A percentile compares a stretch with the other conserved stretches of the same genome.
phyloP scores from a whole-genome alignment of 2,888 invertebrate species.

The Amphipyra berbera region DNA sequence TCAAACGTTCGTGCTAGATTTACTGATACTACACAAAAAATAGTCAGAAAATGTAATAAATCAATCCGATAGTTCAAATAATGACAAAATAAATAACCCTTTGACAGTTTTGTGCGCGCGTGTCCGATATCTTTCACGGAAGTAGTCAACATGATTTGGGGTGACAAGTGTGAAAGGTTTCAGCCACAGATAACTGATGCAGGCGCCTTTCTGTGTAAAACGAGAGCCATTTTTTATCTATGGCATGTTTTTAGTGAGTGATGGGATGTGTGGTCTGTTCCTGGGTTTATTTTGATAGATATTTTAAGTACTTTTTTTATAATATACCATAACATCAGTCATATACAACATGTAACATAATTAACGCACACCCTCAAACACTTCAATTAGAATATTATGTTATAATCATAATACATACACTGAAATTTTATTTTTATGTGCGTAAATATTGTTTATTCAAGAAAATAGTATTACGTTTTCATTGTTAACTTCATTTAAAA shows the following conservation, averaged over 20 bases:
- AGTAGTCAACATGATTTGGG: conserved; percentile 45
- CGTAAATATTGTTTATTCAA: too few relatives aligned
- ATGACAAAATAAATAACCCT: neutral
- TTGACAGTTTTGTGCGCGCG: conserved; percentile 3
- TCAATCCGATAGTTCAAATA: neutral
- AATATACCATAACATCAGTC: too few relatives aligned
- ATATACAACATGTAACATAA: too few relatives aligned
- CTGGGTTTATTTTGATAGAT: neutral
- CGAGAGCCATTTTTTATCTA: conserved; percentile 23
- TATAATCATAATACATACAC: too few relatives aligned
- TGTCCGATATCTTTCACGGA: conserved; percentile 31
- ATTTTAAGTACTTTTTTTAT: neutral
- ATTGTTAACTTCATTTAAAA: too few relatives aligned
- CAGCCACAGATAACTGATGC: conserved; percentile 34
- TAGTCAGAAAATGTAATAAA: too few relatives aligned
- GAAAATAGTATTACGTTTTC: too few relatives aligned
- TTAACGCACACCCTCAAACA: too few relatives aligned
- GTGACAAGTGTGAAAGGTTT: conserved; percentile 46
- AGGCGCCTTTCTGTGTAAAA: conserved; percentile 21
- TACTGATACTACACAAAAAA: too few relatives aligned
- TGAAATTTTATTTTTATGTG: too few relatives aligned
- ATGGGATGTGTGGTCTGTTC: neutral
- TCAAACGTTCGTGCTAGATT: too few relatives aligned
- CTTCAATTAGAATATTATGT: too few relatives aligned
- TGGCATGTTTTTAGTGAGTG: conserved; percentile 11